These are phyloP conservation scores for Pantelozetes paolii DNA, from an alignment of 2,888 invertebrate genomes.

Conservation along the genomic window DNA sequence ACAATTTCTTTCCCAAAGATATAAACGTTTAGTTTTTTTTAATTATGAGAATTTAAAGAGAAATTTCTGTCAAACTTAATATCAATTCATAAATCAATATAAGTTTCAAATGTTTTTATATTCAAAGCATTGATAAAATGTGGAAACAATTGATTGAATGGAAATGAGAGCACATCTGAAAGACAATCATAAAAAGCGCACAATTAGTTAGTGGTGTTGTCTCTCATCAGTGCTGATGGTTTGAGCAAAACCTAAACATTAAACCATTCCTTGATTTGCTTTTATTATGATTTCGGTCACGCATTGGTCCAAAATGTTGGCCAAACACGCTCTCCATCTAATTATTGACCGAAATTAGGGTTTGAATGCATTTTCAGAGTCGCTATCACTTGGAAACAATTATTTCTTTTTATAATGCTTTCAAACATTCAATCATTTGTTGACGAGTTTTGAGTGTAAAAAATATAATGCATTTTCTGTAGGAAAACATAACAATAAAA, in stretches of 20 bases:
- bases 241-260: conserved; percentile 16
- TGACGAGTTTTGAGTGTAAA: too few species aligned
- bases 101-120: too few species aligned
- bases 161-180: too few species aligned
- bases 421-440: neutral
- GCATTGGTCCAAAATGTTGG: conserved; percentile 22
- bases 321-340: conserved; percentile 18
- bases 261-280: conserved; percentile 25
- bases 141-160: too few species aligned
- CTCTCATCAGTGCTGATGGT: conserved; percentile 13
- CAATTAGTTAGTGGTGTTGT: neutral
- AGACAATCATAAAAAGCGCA: neutral
- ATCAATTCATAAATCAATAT: too few species aligned
- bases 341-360: neutral
- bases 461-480: too few species aligned
- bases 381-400: neutral
- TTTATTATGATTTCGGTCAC: conserved; percentile 17
- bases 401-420: neutral
- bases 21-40: too few species aligned
- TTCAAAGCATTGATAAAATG: too few species aligned
- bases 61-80: too few species aligned
- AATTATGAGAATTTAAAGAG: too few species aligned
- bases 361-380: neutral
- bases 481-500: too few species aligned
- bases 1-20: too few species aligned